Conservation (phyloP, 2,888 invertebrate genomes). For the Axea sp. region DNA sequence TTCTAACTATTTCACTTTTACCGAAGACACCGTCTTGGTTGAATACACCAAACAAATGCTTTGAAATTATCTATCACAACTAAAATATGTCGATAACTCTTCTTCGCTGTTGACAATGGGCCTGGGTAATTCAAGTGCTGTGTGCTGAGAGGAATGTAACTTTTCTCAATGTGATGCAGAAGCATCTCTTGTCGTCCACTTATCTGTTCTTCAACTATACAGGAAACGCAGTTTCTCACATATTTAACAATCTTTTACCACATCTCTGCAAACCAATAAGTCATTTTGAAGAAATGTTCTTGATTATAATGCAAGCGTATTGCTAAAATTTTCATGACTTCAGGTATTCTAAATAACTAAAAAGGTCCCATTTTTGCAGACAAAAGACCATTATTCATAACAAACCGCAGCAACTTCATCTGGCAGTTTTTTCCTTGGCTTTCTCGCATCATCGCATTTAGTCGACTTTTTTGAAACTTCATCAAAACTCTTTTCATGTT, state of each 20-base stretch:
- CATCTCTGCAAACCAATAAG: constrained; percentile 47
- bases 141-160: neutral
- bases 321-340: neutral
- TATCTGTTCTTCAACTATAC: constrained; percentile 58
- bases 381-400: too few relatives aligned
- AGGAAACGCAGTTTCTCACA: constrained; percentile 18
- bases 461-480: too few relatives aligned
- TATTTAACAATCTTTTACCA: neutral
- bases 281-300: constrained; percentile 20
- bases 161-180: constrained; percentile 22
- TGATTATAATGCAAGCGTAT: neutral
- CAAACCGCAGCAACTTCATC: constrained; percentile 7
- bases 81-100: constrained; percentile 1
- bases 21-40: neutral
- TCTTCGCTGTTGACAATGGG: constrained; percentile 20
- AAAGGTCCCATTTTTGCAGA: too few relatives aligned
- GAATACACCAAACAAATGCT: neutral
- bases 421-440: neutral
- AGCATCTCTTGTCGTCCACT: constrained; percentile 56
- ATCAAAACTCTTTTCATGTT: too few relatives aligned
- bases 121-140: neutral
- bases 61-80: neutral
- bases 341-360: constrained; percentile 24
- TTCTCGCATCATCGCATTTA: neutral
- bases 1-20: too few relatives aligned